phyloP scores from a whole-genome alignment of 1,140 invertebrate species.

The Hycleus cichorii region DNA sequence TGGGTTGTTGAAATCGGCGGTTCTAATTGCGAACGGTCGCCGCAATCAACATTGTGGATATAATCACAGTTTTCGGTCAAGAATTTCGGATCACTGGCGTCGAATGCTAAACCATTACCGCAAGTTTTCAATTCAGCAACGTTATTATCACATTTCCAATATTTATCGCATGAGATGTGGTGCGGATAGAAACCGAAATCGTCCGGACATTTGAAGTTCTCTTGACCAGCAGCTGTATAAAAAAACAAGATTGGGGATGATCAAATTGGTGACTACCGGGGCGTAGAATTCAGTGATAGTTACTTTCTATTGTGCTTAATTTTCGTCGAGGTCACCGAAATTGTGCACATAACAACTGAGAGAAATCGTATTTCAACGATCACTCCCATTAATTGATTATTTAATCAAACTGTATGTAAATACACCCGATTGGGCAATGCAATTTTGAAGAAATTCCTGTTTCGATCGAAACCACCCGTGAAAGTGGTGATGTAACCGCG shows the following conservation, averaged over 20 bases:
- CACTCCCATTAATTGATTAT: no score
- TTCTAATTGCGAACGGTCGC: constrained; percentile 76
- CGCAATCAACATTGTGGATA: constrained; percentile 91
- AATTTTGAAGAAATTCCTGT: no score
- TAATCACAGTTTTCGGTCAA: constrained; percentile 93
- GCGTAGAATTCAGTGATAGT: constrained; percentile 6
- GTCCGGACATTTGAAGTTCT: constrained; percentile 87
- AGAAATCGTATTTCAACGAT: no score
- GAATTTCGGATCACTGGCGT: constrained; percentile 79
- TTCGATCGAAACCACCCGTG: no score
- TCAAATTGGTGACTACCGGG: background rate
- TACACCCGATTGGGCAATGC: no score
- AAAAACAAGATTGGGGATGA: constrained; percentile 19
- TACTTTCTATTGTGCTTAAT: constrained; percentile 8
- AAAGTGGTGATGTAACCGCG: no score
- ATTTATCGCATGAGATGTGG: constrained; percentile 85
- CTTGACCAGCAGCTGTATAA: constrained; percentile 59
- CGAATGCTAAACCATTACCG: constrained; percentile 89
- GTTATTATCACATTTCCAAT: constrained; percentile 91
- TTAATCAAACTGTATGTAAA: no score
- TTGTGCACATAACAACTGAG: no score
- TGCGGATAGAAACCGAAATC: constrained; percentile 93
- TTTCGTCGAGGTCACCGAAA: constrained; percentile 2
- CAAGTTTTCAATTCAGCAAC: constrained; percentile 84
- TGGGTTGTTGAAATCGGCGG: constrained; percentile 78